Percentiles rank a stretch among this genome's conserved stretches.
Conservation (phyloP, 2,113 vertebrate genomes). For the Clarias magur region DNA sequence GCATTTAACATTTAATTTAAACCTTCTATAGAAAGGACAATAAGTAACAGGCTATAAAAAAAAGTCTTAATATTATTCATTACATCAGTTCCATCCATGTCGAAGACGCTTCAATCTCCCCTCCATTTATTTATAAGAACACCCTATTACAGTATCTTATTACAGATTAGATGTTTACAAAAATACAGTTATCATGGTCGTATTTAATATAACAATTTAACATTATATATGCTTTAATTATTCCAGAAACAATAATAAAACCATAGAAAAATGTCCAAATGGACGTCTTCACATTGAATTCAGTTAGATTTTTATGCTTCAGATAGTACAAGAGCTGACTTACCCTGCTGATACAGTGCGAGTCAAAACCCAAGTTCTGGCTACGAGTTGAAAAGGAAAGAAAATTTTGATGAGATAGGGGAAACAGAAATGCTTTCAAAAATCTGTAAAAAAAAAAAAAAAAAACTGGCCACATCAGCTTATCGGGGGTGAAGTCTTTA, state of each 20-base stretch:
- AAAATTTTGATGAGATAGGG: not conserved
- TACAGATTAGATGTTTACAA: not conserved
- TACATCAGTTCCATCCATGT: not conserved
- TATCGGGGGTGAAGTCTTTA: not conserved
- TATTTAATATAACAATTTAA: not conserved
- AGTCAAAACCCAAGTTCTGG: not conserved
- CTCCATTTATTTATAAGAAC: not conserved
- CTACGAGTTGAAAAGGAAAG: not conserved
- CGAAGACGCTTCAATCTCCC: not conserved
- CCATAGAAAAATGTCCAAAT: not conserved
- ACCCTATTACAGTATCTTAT: not conserved
- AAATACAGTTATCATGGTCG: not conserved
- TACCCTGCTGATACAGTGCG: not conserved
- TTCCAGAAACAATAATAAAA: not conserved
- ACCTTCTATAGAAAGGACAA: not conserved
- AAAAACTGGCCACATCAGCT: not conserved
- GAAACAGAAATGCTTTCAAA: constrained; percentile 16
- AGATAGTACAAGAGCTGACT: not conserved
- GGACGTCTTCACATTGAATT: not conserved
- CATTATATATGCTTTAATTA: no score
- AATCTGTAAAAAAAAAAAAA: not conserved
- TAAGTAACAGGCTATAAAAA: not conserved
- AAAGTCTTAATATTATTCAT: not conserved
- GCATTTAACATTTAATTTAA: not conserved
- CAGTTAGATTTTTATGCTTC: not conserved